Evolutionary conservation across 2,888 invertebrate species (phyloP), one percentile per base, ranked within the genome.

Genomic region (Odiellus spinosus): DNA sequence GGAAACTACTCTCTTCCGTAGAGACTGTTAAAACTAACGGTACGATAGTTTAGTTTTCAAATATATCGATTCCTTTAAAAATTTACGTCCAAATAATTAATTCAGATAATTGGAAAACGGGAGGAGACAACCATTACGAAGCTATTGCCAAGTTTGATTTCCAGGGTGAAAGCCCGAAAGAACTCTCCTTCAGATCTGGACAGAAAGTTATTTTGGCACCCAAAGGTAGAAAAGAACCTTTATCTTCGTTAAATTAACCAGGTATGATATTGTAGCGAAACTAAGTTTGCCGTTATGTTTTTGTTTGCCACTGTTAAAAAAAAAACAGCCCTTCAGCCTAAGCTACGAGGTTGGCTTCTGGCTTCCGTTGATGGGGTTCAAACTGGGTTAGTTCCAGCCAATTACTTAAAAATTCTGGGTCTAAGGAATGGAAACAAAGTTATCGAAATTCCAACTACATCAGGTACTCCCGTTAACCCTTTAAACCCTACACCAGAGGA

Each of bases 151-250:
- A 77, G 14, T 81, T 80, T 65, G 77, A 82, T 61, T 93, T 87
- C 67, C 71, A 73, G 46, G 80, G 80, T 1, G 71, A 61, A 36
- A 73, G 73, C 12, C 73, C 76, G 0, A 76, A 80, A 51, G 95
- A 95, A 66, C 64, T 95, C 26, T 76, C 77, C 53, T 74, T 95
- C 60, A 70, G 71, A 53, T 72, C 76, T 45, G 85, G 86, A 53
- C 84, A 90, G 60, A 73, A 75, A 33, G 66, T 95, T 5, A 72
- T 76, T 47, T 68, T 95, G 10, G 93, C 93, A 0, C 91, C 93
- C 1, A 68, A 69, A 61, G 65, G 44, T 48, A 35, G 19, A 39
- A 19, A 6, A n/a, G n/a, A n/a, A n/a, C 10, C 26, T 39, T n/a
- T 15, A 15, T 42, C 10, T n/a, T 38, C 33, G 12, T 18, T n/a